Percentiles rank a stretch among this genome's conserved stretches.
Evolutionary conservation across 92 coral and sea anemone species (phyloP).

Genomic region (Parazoanthus swiftii): DNA sequence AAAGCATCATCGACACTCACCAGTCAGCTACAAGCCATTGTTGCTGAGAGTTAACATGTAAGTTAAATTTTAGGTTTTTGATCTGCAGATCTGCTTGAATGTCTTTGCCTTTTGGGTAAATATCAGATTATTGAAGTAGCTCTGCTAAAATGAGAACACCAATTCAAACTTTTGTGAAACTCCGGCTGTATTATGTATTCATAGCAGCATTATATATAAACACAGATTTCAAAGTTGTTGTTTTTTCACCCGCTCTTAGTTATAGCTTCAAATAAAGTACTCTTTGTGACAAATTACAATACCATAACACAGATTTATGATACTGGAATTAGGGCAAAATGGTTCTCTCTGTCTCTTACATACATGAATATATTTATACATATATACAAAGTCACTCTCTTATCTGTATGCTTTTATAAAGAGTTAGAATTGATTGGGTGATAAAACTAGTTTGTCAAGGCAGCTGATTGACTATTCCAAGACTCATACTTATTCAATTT

Average conservation of each 20-base stretch:
- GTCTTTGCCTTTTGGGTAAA: not conserved
- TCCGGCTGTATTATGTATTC: not conserved
- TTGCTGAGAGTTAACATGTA: constrained; percentile 17
- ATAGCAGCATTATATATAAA: not conserved
- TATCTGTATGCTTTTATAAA: not conserved
- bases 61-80: not conserved
- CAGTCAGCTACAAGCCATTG: constrained; percentile 9
- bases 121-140: not conserved
- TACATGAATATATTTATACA: too few species aligned
- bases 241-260: not conserved
- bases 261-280: not conserved
- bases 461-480: not conserved
- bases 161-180: not conserved
- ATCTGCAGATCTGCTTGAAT: not conserved
- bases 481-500: too few species aligned
- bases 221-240: not conserved
- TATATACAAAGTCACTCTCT: not conserved
- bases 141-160: not conserved
- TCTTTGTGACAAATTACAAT: not conserved
- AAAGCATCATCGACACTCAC: constrained; percentile 5
- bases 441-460: not conserved
- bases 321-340: too few species aligned
- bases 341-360: not conserved
- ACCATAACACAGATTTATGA: too few species aligned
- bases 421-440: not conserved